Evolutionary conservation across 2,888 invertebrate genomes (phyloP), one percentile per base, ranked within the genome.

Genomic region (Agrotis puta): DNA sequence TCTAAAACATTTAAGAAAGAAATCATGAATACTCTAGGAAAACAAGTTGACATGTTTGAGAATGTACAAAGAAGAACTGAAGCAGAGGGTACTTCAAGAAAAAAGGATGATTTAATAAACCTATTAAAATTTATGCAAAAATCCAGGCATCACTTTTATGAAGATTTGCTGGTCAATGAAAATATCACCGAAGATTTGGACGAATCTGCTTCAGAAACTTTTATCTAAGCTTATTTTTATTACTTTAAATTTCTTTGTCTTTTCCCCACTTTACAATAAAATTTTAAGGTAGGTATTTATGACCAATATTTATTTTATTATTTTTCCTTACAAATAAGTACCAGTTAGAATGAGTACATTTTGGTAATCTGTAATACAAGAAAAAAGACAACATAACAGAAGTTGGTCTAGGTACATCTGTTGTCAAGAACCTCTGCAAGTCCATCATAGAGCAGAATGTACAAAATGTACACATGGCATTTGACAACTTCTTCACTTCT

Each of bases 181-280:
- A 59, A 47, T 24, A 59, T 59, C 18, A 59, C 59, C 45, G 59
- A 59, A 61, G 58, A 58, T 58, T 58, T 58, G 43, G 58, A 58
- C 22, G 58, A 58, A 22, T 43, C 58, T 43, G 43, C 58, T 43
- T 43, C 43, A 58, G 43, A 43, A 58, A 22, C 43, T 58, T 58
- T 58, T 58, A 43, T 4, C 0, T 43, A 22, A 20, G 2, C 43
- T 16, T n/a, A 16, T 43, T 43, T 57, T 20, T 16, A 11, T 39
- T 57, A 20, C n/a, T 13, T 33, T 56, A 14, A 20, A 39, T 16
- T 16, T 20, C n/a, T 56, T n/a, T n/a, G 0, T 4, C 2, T 39
- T 57, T 33, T 27, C 13, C 33, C n/a, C 7, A 24, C 24, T n/a
- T 54, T 54, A 27, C 4, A 54, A 54, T 54, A 18, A 27, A 27